Percentiles rank a stretch among this genome's conserved stretches.
These are phyloP conservation scores for Latrodectus elegans DNA, from an alignment of 2,888 invertebrate genomes.

Conservation along the genomic window DNA sequence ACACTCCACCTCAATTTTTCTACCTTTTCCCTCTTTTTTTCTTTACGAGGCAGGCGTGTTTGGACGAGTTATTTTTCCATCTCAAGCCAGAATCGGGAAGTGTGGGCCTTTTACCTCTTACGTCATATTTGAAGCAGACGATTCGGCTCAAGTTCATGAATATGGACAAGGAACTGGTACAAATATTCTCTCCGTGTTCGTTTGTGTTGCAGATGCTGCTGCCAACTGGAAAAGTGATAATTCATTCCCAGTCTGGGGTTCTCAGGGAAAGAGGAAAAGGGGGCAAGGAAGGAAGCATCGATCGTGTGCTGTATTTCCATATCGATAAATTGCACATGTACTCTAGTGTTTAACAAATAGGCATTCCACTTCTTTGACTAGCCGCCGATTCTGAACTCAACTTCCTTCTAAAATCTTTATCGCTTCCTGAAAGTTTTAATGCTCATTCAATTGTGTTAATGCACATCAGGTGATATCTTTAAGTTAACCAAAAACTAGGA, in stretches of 20 bases:
- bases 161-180: conserved; percentile 50
- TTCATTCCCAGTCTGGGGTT: conserved; percentile 29
- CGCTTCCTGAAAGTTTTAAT: too few species aligned
- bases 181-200: conserved; percentile 27
- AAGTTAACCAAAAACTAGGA: too few species aligned
- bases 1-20: background rate
- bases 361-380: too few species aligned
- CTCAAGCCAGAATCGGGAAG: conserved; percentile 11
- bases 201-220: conserved; percentile 17
- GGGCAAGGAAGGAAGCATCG: background rate
- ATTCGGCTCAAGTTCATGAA: conserved; percentile 55
- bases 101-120: conserved; percentile 14
- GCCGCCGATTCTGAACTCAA: too few species aligned
- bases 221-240: conserved; percentile 52
- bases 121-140: too few species aligned
- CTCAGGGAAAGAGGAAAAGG: background rate
- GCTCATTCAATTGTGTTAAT: too few species aligned
- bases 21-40: conserved; percentile 11
- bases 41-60: conserved; percentile 38
- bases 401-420: too few species aligned
- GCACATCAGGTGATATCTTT: too few species aligned
- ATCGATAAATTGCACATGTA: conserved; percentile 24
- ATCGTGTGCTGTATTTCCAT: conserved; percentile 32
- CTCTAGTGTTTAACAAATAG: too few species aligned
- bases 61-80: conserved; percentile 17